phyloP scores from a whole-genome alignment of 2,888 invertebrate species.

The Psococerastis gibbosa region DNA sequence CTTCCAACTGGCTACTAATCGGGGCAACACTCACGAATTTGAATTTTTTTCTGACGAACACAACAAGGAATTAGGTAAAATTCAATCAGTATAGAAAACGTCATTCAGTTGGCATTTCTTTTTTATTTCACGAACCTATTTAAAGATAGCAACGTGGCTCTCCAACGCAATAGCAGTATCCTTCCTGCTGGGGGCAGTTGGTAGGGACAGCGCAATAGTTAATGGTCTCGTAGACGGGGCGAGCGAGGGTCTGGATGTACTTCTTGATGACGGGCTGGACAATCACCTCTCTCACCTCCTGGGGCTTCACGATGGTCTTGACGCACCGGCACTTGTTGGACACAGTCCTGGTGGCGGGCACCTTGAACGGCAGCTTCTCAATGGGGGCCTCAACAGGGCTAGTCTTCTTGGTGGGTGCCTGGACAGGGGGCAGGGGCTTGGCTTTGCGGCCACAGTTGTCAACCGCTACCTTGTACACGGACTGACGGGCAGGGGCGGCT shows the following conservation, averaged over 20 bases:
- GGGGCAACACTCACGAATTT: too few species aligned
- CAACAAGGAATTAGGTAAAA: too few species aligned
- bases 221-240: slow-evolving; percentile 1
- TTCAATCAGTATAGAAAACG: too few species aligned
- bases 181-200: too few species aligned
- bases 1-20: too few species aligned
- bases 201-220: neutral
- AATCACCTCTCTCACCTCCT: neutral
- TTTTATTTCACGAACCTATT: too few species aligned
- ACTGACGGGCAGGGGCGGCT: too few species aligned
- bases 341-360: neutral
- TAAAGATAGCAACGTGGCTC: too few species aligned
- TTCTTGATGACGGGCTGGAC: neutral
- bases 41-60: too few species aligned
- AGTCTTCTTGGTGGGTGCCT: too few species aligned
- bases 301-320: slow-evolving; percentile 6
- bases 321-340: neutral
- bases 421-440: neutral
- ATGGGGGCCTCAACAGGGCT: neutral
- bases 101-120: too few species aligned
- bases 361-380: neutral
- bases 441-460: slow-evolving; percentile 5
- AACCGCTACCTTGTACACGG: neutral
- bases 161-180: too few species aligned
- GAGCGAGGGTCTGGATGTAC: neutral